These are phyloP conservation scores for Perca flavescens DNA, from an alignment of 2,113 vertebrate species.

Conservation along the genomic window DNA sequence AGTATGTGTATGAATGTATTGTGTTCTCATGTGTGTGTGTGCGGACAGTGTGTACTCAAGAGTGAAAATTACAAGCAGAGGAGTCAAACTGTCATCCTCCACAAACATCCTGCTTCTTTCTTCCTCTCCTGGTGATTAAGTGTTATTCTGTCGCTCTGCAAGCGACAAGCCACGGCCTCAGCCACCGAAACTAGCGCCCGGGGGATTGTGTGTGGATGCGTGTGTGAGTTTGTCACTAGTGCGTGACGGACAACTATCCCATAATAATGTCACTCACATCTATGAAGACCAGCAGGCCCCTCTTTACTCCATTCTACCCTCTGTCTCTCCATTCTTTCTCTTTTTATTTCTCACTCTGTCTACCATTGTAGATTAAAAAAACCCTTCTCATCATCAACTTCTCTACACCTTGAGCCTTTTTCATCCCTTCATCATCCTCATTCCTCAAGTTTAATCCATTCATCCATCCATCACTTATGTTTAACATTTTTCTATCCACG, in stretches of 20 bases:
- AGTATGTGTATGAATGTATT: conserved; percentile 4
- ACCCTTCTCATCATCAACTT: conserved; percentile 1
- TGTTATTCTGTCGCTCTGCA: conserved; percentile 61
- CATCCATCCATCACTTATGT: conserved; percentile 15
- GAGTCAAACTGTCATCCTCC: conserved; percentile 68
- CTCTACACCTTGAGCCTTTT: conserved; percentile 1
- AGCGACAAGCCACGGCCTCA: conserved; percentile 53
- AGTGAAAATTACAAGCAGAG: conserved; percentile 78
- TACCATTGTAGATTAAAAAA: conserved; percentile 7
- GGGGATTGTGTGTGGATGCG: conserved; percentile 27
- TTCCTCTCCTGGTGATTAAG: conserved; percentile 66
- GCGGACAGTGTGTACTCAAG: conserved; percentile 60
- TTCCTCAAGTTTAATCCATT: conserved; percentile 3
- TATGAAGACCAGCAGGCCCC: conserved; percentile 41
- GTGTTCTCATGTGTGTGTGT: conserved; percentile 35
- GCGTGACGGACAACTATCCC: conserved; percentile 80
- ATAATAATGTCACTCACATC: conserved; percentile 80
- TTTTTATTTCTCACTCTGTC: conserved; percentile 26
- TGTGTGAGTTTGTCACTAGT: conserved; percentile 48
- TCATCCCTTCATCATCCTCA: neutral
- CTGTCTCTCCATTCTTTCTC: conserved; percentile 19
- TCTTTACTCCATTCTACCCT: conserved; percentile 22
- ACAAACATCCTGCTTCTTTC: conserved; percentile 46
- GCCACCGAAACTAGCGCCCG: conserved; percentile 45
- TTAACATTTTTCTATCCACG: neutral